Evolutionary conservation across 2,888 invertebrate species (phyloP).

Genomic region (Podabrus alpinus): DNA sequence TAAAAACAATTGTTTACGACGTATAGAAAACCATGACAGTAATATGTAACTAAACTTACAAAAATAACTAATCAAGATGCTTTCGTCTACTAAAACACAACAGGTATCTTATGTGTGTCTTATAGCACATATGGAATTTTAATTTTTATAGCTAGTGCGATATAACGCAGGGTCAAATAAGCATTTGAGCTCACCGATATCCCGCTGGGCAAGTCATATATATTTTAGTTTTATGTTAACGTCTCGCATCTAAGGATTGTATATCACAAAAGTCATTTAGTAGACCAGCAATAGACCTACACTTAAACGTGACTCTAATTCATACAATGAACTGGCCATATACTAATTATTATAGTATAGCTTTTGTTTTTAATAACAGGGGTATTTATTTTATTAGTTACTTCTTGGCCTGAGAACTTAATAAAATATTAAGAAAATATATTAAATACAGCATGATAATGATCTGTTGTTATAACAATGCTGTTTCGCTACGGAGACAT

Average conservation of each 20-base stretch:
- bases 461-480: neutral
- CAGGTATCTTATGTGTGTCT: conserved; percentile 41
- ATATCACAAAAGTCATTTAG: conserved; percentile 39
- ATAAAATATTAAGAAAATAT: neutral
- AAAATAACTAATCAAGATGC: conserved; percentile 22
- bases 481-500: neutral
- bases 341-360: neutral
- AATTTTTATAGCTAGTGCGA: conserved; percentile 39
- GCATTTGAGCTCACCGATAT: conserved; percentile 32
- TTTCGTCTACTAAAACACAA: conserved; percentile 34
- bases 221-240: conserved; percentile 42
- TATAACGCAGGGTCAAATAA: conserved; percentile 24
- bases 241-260: conserved; percentile 40
- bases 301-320: neutral
- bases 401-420: neutral
- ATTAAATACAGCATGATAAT: neutral
- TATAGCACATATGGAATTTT: conserved; percentile 39
- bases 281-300: conserved; percentile 30
- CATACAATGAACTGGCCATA: neutral
- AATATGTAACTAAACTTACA: conserved; percentile 35
- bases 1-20: neutral
- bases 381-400: neutral
- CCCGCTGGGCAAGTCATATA: conserved; percentile 37
- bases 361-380: neutral
- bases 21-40: conserved; percentile 24